Evolutionary conservation across 2,888 invertebrate species (phyloP).

Genomic region (Alloscopus bannaensis): DNA sequence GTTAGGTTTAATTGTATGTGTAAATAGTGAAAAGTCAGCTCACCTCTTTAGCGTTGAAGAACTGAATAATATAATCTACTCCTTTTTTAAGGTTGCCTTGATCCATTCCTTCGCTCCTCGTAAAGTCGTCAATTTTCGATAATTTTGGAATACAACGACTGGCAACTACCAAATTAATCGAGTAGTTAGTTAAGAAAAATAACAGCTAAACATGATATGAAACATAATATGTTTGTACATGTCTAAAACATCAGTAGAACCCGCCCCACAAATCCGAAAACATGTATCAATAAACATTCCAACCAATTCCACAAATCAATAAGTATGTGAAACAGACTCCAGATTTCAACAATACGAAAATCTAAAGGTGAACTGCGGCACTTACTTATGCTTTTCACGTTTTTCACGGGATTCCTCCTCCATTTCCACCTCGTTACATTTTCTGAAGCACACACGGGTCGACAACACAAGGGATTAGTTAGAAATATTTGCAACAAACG

Average conservation of each 20-base stretch:
- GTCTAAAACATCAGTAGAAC: no score
- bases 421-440: slow-evolving; percentile 66
- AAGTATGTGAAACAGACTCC: no score
- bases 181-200: no score
- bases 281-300: no score
- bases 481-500: slow-evolving; percentile 24
- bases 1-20: no score
- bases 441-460: slow-evolving; percentile 51
- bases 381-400: slow-evolving; percentile 72
- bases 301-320: no score
- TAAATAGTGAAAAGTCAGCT: slow-evolving; percentile 73
- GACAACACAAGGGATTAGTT: slow-evolving; percentile 1
- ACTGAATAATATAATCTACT: slow-evolving; percentile 76
- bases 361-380: slow-evolving; percentile 25
- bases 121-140: slow-evolving; percentile 72
- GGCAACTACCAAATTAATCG: slow-evolving; percentile 77
- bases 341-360: no score
- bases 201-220: no score
- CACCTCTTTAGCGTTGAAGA: slow-evolving; percentile 78
- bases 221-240: no score
- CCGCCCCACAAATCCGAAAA: no score
- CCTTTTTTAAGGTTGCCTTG: slow-evolving; percentile 71
- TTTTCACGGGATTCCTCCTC: slow-evolving; percentile 69
- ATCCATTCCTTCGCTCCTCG: slow-evolving; percentile 67
- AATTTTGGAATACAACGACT: slow-evolving; percentile 79